Conservation (phyloP, 1,140 invertebrate species). For the Calosoma granatense region DNA sequence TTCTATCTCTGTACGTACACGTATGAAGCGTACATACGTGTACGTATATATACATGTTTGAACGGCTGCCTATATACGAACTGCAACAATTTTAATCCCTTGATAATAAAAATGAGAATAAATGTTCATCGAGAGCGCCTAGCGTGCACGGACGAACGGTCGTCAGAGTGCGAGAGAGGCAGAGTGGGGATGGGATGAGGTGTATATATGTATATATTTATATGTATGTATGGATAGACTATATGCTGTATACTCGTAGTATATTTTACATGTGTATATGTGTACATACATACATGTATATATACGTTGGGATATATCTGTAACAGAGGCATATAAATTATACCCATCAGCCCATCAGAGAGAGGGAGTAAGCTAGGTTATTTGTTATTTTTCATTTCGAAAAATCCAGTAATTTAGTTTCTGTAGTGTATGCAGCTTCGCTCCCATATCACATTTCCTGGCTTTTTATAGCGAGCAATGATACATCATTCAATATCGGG, state of each 20-base stretch:
- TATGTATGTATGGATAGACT: not conserved
- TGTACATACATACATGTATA: not conserved
- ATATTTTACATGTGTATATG: no score
- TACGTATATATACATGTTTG: conserved; percentile 5
- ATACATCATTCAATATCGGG: conserved; percentile 37
- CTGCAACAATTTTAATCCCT: conserved; percentile 35
- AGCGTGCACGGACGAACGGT: conserved; percentile 11
- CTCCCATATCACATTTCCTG: conserved; percentile 36
- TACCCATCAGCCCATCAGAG: conserved; percentile 30
- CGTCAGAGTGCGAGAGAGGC: not conserved
- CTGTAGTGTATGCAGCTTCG: conserved; percentile 29
- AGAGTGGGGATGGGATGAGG: not conserved
- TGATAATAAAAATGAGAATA: conserved; percentile 36
- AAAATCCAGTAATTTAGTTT: conserved; percentile 36
- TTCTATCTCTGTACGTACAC: no score
- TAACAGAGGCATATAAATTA: conserved; percentile 28
- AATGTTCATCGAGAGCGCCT: conserved; percentile 31
- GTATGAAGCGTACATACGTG: no score
- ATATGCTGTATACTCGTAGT: no score
- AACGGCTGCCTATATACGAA: conserved; percentile 11
- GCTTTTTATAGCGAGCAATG: conserved; percentile 36
- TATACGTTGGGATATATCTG: conserved; percentile 1
- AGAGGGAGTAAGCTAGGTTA: conserved; percentile 31
- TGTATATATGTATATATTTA: not conserved
- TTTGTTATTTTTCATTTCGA: conserved; percentile 38